Evolutionary conservation across 2,888 invertebrate genomes (phyloP), one percentile per base, ranked within the genome.

Genomic region (Lobophora halterata): DNA sequence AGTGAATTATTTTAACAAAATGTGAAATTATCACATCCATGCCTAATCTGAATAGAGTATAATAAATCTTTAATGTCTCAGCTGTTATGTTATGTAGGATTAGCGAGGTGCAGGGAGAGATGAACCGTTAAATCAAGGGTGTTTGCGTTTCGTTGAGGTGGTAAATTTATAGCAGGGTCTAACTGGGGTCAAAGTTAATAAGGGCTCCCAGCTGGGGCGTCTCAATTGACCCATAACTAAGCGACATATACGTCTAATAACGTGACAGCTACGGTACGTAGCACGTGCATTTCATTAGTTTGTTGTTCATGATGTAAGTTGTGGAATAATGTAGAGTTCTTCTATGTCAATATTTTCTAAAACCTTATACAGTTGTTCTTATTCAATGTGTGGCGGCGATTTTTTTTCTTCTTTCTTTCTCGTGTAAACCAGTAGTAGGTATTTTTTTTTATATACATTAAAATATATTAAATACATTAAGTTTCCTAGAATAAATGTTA

Each of bases 101-200:
- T 63, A 68, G 64, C 43, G 59, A 54, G 58, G 53, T 56, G 52
- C 49, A 55, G 36, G 44, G 52, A 44, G 50, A 40, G 41, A 33
- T 26, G 39, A 57, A 52, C 58, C 64, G 61, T 67, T 68, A 68
- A 66, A 71, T 68, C 65, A 63, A 61, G 64, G 62, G 57, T 62
- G 64, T 65, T 67, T 55, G 61, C 55, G 55, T 55, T 53, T 46
- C 49, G 46, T 54, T 53, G 54, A 57, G 51, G 55, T 50, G 61
- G 65, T 62, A 67, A 63, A 69, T 66, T 61, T 68, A 61, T 64
- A 41, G 40, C 59, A 48, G 41, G 58, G 68, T 68, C 60, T 64
- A 41, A 42, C 59, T 48, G 41, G 58, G 68, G 66, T 69, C 68
- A 65, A 66, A 70, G 56, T 71, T 74, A 71, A 72, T 73, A 71